phyloP scores from a whole-genome alignment of 1,140 invertebrate genomes.

The Apis florea region DNA sequence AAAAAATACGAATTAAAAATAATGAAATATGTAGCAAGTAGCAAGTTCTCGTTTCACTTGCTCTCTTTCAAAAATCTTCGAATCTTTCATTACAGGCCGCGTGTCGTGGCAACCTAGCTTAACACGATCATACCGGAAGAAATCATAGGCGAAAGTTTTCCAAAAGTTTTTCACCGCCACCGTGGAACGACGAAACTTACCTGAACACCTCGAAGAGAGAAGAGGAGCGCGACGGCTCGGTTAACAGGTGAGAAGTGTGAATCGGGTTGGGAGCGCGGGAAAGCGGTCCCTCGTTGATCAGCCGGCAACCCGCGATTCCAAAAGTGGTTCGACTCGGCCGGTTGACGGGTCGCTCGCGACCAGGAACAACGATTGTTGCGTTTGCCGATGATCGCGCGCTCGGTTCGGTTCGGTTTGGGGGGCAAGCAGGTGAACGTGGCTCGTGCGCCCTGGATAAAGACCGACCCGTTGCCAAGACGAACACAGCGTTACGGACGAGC shows the following conservation, averaged over 20 bases:
- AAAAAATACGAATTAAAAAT: too few relatives aligned
- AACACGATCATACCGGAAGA: too few relatives aligned
- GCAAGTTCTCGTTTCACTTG: too few relatives aligned
- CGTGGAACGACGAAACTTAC: constrained; percentile 1
- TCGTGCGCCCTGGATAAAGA: background rate
- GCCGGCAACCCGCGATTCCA: constrained; percentile 3
- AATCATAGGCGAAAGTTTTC: too few relatives aligned
- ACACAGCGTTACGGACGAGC: constrained; percentile 72
- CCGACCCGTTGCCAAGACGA: constrained; percentile 43
- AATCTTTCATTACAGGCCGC: too few relatives aligned
- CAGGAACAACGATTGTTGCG: background rate
- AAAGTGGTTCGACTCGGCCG: background rate
- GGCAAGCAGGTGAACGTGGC: constrained; percentile 18
- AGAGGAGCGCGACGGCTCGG: constrained; percentile 25
- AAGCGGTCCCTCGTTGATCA: constrained; percentile 15
- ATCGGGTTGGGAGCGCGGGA: constrained; percentile 47
- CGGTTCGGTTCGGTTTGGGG: background rate
- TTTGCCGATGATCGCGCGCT: background rate
- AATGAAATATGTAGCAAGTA: too few relatives aligned
- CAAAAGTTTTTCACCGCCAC: background rate
- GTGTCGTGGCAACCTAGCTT: too few relatives aligned
- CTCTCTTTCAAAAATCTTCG: too few relatives aligned
- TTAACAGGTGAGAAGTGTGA: constrained; percentile 59
- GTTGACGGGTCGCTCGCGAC: background rate
- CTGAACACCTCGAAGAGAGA: background rate